phyloP scores from a whole-genome alignment of 2,113 vertebrate genomes.

The Coptodon bakossiorum region DNA sequence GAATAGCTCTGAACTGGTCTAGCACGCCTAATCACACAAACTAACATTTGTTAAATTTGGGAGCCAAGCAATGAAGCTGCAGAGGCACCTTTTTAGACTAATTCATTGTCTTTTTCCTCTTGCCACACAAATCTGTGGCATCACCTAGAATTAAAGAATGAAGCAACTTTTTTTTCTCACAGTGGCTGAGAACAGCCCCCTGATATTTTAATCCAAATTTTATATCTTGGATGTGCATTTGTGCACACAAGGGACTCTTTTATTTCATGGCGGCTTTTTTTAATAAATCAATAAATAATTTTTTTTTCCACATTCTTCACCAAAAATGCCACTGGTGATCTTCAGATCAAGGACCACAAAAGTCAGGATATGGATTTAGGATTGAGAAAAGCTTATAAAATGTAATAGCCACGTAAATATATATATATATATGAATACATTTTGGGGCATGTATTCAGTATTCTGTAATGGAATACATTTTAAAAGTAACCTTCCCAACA shows the following conservation, averaged over 20 bases:
- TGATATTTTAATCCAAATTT: background rate
- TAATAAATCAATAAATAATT: fast-evolving
- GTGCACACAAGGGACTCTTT: background rate
- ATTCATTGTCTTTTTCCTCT: background rate
- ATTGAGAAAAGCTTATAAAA: background rate
- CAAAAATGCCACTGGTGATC: background rate
- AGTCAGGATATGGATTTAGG: background rate
- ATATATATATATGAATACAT: no score
- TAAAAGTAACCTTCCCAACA: no score
- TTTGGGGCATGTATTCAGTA: no score
- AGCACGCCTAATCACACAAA: background rate
- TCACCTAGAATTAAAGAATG: background rate
- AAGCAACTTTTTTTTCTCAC: background rate
- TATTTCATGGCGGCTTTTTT: background rate
- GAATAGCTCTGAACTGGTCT: background rate
- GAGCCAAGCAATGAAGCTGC: background rate
- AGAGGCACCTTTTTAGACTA: background rate
- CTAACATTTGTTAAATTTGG: background rate
- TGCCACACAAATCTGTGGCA: background rate
- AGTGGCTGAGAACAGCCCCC: background rate
- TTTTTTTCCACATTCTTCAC: background rate
- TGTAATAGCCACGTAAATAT: background rate
- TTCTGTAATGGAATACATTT: no score
- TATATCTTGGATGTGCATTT: background rate
- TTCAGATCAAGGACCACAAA: background rate